phyloP scores from a whole-genome alignment of 1,140 invertebrate genomes.

The Drosophila nannoptera region DNA sequence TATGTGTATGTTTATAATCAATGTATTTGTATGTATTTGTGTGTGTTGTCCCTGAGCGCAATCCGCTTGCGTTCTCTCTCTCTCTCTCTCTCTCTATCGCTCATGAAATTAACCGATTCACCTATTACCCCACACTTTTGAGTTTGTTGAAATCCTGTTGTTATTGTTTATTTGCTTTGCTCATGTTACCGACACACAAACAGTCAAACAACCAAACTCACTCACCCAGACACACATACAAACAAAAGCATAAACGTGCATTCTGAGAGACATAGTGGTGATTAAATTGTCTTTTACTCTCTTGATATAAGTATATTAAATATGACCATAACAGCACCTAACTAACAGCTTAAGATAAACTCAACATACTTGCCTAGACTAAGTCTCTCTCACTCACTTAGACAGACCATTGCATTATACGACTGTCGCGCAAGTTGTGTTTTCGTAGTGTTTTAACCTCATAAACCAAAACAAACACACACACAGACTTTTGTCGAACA shows the following conservation, averaged over 20 bases:
- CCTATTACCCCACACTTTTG: slow-evolving; percentile 1
- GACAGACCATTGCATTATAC: slow-evolving; percentile 13
- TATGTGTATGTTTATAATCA: not conserved
- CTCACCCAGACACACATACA: not conserved
- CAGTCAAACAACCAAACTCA: not conserved
- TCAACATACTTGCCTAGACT: not conserved
- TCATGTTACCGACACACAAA: slow-evolving; percentile 6
- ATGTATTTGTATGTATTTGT: slow-evolving; percentile 37
- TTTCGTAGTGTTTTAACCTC: slow-evolving; percentile 17
- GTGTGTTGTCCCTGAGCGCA: slow-evolving; percentile 44
- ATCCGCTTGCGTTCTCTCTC: slow-evolving; percentile 19
- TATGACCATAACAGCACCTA: slow-evolving; percentile 15
- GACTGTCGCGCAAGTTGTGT: slow-evolving; percentile 26
- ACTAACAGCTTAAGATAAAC: slow-evolving; percentile 7
- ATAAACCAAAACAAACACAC: not conserved
- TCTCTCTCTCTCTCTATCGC: slow-evolving; percentile 10
- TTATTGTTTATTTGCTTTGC: slow-evolving; percentile 24
- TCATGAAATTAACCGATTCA: slow-evolving; percentile 8
- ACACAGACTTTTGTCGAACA: slow-evolving; percentile 9
- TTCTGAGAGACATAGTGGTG: slow-evolving; percentile 5
- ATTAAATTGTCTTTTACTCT: slow-evolving; percentile 2
- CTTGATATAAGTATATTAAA: slow-evolving; percentile 9
- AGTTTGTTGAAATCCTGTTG: slow-evolving; percentile 12
- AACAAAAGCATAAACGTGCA: not conserved
- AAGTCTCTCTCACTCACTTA: slow-evolving; percentile 7